Evolutionary conservation across 1,140 invertebrate genomes (phyloP).

Genomic region (Papilio glaucus): DNA sequence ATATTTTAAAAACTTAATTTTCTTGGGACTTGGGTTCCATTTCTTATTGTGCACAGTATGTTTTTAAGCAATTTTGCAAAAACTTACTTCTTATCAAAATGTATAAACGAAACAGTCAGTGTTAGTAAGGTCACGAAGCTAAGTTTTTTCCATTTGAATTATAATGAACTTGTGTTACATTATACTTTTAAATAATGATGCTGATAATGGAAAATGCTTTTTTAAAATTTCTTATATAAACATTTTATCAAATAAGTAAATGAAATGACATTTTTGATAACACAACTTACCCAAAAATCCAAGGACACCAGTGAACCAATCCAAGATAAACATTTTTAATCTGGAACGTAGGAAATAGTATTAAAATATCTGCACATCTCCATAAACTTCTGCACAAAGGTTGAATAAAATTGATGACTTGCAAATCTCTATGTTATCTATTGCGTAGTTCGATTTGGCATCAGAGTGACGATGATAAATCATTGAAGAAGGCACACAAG

Average conservation of each 20-base stretch:
- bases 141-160: conserved; percentile 2
- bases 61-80: background rate
- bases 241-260: background rate
- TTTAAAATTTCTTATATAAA: background rate
- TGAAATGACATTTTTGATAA: conserved; percentile 37
- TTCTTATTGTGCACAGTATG: background rate
- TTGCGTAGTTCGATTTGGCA: conserved; percentile 47
- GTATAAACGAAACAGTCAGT: background rate
- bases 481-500: conserved; percentile 45
- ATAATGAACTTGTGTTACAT: background rate
- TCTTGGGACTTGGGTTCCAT: background rate
- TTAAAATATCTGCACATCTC: conserved; percentile 53
- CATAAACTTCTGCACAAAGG: conserved; percentile 62
- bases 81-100: background rate
- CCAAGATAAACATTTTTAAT: conserved; percentile 97
- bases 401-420: conserved; percentile 68
- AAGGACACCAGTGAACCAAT: conserved; percentile 98
- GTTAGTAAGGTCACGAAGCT: background rate
- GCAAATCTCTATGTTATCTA: conserved; percentile 62
- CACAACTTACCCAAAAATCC: conserved; percentile 95
- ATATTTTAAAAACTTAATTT: background rate
- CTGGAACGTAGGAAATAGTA: conserved; percentile 64
- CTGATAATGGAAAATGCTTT: background rate
- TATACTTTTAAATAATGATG: too few species aligned
- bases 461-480: conserved; percentile 42